A percentile compares a stretch with the other conserved stretches of the same genome.
Evolutionary conservation across 2,113 vertebrate species (phyloP).

Genomic region (Candoia aspera): DNA sequence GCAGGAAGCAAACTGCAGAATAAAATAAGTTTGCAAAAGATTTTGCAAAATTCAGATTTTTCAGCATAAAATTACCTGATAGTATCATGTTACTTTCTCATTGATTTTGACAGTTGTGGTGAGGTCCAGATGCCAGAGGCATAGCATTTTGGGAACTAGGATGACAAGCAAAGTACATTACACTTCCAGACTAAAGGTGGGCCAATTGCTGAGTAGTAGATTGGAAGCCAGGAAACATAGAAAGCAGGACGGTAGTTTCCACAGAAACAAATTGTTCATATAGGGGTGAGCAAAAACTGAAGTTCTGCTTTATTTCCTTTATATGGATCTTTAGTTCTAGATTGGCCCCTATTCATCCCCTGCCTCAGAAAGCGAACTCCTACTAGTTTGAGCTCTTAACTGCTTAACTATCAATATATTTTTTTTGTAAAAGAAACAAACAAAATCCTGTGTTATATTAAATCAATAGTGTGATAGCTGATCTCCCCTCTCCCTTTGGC

Average conservation of each 20-base stretch:
- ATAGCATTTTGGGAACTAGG: background rate
- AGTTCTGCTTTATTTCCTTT: background rate
- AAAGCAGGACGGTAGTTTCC: background rate
- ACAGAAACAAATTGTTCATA: background rate
- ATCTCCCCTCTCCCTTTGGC: background rate
- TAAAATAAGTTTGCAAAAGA: background rate
- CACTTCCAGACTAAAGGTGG: background rate
- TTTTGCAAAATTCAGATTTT: background rate
- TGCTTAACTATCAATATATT: background rate
- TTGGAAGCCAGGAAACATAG: background rate
- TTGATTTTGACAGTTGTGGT: background rate
- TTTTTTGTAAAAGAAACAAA: background rate
- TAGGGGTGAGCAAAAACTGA: background rate
- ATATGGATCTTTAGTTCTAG: background rate
- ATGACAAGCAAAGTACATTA: constrained; percentile 9
- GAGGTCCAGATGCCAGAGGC: background rate
- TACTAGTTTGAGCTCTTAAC: background rate
- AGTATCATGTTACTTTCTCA: background rate
- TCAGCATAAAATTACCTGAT: background rate
- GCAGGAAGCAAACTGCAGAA: background rate
- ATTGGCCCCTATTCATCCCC: background rate
- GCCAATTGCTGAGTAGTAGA: background rate
- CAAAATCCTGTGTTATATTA: constrained; percentile 13
- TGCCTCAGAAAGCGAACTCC: background rate
- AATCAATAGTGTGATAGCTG: constrained; percentile 31